Percentiles rank a stretch among this genome's conserved stretches.
phyloP scores from a whole-genome alignment of 2,888 invertebrate species.

The Tipula lateralis region DNA sequence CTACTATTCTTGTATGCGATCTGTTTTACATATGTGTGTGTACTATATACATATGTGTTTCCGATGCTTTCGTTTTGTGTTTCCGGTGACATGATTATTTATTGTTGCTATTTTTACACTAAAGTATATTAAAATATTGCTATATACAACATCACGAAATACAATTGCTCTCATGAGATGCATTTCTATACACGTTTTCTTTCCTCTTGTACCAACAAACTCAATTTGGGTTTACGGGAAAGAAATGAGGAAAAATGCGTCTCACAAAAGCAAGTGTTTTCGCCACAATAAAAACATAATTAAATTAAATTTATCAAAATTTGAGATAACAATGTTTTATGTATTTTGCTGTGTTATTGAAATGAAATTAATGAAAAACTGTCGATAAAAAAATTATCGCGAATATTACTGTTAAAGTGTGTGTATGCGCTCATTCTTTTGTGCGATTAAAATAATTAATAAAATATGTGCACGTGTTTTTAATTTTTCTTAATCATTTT shows the following conservation, averaged over 20 bases:
- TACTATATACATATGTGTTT: neutral
- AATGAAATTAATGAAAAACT: neutral
- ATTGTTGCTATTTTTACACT: neutral
- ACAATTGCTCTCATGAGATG: too few relatives aligned
- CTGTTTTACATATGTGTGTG: neutral
- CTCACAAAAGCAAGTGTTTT: too few relatives aligned
- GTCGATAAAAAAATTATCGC: conserved; percentile 1
- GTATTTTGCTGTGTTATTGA: neutral
- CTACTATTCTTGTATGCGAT: neutral
- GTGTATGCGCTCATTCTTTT: neutral
- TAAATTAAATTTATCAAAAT: neutral
- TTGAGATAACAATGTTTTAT: neutral
- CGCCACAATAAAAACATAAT: conserved; percentile 14
- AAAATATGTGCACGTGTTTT: neutral
- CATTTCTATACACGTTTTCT: too few relatives aligned
- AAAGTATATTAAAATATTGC: neutral
- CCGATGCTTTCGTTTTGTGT: neutral
- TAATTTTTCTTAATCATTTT: neutral
- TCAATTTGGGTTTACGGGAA: too few relatives aligned
- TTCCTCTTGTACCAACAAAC: too few relatives aligned
- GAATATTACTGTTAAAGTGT: neutral
- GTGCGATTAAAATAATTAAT: neutral
- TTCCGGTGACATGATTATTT: conserved; percentile 19
- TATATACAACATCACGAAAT: too few relatives aligned
- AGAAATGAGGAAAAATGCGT: neutral